Evolutionary conservation across 2,797 vertebrate genomes (phyloP).

Genomic region (Pseudochromis fuscus): DNA sequence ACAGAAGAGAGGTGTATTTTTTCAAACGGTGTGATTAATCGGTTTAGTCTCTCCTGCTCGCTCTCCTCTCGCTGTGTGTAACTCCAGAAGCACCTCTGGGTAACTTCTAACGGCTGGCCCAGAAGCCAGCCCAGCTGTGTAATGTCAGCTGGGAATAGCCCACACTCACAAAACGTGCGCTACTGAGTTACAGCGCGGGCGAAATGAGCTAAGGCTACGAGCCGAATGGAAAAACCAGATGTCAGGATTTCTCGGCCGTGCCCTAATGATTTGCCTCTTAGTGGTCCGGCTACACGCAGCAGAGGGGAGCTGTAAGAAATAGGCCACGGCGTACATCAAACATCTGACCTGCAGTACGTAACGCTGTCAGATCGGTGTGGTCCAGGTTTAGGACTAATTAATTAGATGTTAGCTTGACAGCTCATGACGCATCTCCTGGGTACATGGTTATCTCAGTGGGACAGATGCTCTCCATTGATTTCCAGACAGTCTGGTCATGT

Average conservation of each 20-base stretch:
- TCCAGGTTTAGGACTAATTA: conserved; percentile 64
- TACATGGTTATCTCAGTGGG: conserved; percentile 70
- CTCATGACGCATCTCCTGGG: conserved; percentile 67
- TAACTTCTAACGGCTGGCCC: conserved; percentile 67
- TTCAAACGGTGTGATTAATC: conserved; percentile 67
- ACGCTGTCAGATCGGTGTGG: conserved; percentile 50
- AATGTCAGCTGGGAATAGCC: conserved; percentile 76
- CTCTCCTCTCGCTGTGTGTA: conserved; percentile 52
- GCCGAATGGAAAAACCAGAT: conserved; percentile 73
- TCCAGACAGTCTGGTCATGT: conserved; percentile 46
- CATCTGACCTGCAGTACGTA: conserved; percentile 55
- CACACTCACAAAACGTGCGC: conserved; percentile 65
- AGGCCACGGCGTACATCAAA: conserved; percentile 55
- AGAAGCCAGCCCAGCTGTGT: conserved; percentile 77
- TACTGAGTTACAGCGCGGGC: conserved; percentile 71
- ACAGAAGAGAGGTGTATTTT: conserved; percentile 15
- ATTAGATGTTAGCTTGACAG: conserved; percentile 67
- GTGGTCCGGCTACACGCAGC: conserved; percentile 61
- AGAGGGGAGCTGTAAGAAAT: conserved; percentile 53
- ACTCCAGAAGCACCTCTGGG: conserved; percentile 78
- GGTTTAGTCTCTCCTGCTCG: conserved; percentile 34
- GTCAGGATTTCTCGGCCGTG: conserved; percentile 66
- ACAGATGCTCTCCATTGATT: conserved; percentile 82
- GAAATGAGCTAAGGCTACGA: conserved; percentile 71
- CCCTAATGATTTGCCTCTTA: conserved; percentile 67